A percentile compares a stretch with the other conserved stretches of the same genome.
Evolutionary conservation across 1,140 invertebrate species (phyloP).

Genomic region (Lordiphosa collinella): DNA sequence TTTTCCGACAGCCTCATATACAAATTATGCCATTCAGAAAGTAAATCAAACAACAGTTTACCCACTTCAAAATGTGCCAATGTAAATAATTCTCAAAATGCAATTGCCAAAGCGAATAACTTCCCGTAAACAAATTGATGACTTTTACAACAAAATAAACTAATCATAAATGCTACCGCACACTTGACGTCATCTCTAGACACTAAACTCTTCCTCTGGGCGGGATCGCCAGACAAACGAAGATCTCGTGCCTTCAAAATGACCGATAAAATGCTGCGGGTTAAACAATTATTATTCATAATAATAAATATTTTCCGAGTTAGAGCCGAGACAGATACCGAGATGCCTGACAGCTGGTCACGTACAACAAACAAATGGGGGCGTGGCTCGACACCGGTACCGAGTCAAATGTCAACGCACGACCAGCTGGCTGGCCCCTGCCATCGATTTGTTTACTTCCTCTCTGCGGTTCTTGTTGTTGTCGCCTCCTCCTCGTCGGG

Average conservation of each 20-base stretch:
- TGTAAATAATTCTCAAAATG: conserved; percentile 1
- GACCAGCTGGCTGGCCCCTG: conserved; percentile 5
- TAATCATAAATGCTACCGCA: conserved; percentile 30
- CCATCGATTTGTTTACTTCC: conserved; percentile 14
- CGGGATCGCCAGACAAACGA: conserved; percentile 26
- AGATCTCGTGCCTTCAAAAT: conserved; percentile 48
- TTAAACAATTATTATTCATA: conserved; percentile 47
- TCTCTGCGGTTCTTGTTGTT: background rate
- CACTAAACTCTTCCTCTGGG: background rate
- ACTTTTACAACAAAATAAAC: conserved; percentile 23
- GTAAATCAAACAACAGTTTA: background rate
- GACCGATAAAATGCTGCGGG: conserved; percentile 31
- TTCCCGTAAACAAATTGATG: conserved; percentile 6
- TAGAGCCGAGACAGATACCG: background rate
- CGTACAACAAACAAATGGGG: conserved; percentile 15
- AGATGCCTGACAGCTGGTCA: conserved; percentile 33
- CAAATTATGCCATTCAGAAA: background rate
- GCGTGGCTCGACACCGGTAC: conserved; percentile 20
- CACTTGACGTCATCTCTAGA: conserved; percentile 23
- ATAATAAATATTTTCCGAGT: conserved; percentile 30
- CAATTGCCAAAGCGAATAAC: background rate
- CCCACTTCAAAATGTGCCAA: background rate
- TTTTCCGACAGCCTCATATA: background rate
- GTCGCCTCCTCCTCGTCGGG: background rate
- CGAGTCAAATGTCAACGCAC: conserved; percentile 52